Evolutionary conservation across 2,888 invertebrate species (phyloP), one percentile per base, ranked within the genome.

Genomic region (Drosophila ustulata): DNA sequence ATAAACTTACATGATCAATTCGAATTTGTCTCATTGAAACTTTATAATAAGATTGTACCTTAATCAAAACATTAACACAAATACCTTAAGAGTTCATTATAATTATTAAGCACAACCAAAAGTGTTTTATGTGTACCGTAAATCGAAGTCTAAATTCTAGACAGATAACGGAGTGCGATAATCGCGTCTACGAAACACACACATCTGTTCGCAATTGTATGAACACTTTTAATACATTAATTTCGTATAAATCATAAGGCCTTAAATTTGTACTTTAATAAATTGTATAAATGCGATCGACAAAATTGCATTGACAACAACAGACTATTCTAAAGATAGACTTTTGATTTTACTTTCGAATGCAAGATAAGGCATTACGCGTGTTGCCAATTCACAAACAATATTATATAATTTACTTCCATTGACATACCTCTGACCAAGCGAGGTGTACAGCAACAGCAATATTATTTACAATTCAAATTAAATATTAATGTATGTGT

Each of bases 141-240:
- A 26, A 46, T 26, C 3, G 9, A 26, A 18, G 57, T 28, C 26
- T 47, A 46, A 34, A 28, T 47, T 18, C 11, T 47, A 34, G 34
- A 37, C 57, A 26, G 57, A 57, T 57, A 47, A 47, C 18, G 47
- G 1, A 13, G 13, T 25, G 26, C 13, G 18, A 37, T 47, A 37
- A 57, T 37, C 47, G 7, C 7, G n/a, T 6, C 13, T n/a, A 9
- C 25, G 25, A 34, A 43, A 53, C 11, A 23, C 7, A 45, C 45
- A 45, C 25, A 32, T 8, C 45, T 45, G 23, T 25, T 5, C 56
- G n/a, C 23, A 43, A 18, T 53, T 34, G 9, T 45, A 34, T 8
- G 8, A 55, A 55, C 55, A 9, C 32, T 45, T 32, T 34, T 13
- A 55, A 25, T 30, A 32, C 4, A 0, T 30, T 30, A 4, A 8